Percentiles rank a stretch among this genome's conserved stretches.
phyloP scores from a whole-genome alignment of 2,888 invertebrate species.

The Auanema sp. region DNA sequence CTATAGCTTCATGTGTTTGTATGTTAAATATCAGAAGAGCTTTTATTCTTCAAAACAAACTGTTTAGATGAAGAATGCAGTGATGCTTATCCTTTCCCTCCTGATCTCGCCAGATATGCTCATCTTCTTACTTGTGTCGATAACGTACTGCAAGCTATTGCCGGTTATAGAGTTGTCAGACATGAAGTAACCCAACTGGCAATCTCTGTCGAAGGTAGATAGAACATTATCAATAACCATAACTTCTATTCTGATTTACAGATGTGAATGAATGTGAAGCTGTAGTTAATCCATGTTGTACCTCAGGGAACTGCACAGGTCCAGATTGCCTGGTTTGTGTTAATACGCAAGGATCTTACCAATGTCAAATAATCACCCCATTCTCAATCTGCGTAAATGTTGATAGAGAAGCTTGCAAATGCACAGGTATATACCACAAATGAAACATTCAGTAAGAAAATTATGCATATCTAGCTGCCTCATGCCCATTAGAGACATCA shows the following conservation, averaged over 20 bases:
- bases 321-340: slow-evolving; percentile 9
- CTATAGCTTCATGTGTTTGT: background rate
- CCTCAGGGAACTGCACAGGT: slow-evolving; percentile 2
- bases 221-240: background rate
- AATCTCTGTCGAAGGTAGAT: slow-evolving; percentile 10
- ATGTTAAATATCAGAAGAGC: background rate
- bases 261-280: slow-evolving; percentile 17
- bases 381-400: background rate
- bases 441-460: background rate
- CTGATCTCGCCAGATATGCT: background rate
- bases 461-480: background rate
- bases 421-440: slow-evolving; percentile 6
- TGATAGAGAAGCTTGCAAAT: slow-evolving; percentile 11
- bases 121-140: background rate
- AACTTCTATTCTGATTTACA: slow-evolving; percentile 8
- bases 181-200: slow-evolving; percentile 1
- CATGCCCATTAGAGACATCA: background rate
- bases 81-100: background rate
- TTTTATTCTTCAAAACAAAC: background rate
- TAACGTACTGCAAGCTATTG: background rate
- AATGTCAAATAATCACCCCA: slow-evolving; percentile 2
- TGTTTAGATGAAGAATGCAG: slow-evolving; percentile 10
- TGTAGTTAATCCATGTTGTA: slow-evolving; percentile 1
- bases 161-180: slow-evolving; percentile 13
- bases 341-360: slow-evolving; percentile 13